These are phyloP conservation scores for Actinia equina DNA, from an alignment of 64 coral and sea anemone species.

Conservation along the genomic window DNA sequence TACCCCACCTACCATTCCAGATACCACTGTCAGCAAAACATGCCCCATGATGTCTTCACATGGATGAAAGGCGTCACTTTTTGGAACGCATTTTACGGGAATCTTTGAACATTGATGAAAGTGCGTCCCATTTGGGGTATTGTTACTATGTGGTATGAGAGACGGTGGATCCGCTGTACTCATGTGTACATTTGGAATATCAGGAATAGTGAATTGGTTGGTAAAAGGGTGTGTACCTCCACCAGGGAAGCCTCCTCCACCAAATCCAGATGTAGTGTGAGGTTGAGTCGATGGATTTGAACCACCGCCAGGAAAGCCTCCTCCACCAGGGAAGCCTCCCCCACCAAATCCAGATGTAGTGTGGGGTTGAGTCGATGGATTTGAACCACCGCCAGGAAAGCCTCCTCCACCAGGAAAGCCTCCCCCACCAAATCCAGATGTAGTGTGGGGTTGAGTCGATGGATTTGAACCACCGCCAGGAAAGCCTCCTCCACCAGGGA, in stretches of 20 bases:
- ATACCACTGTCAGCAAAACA: slow-evolving; percentile 70
- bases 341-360: neutral
- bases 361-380: neutral
- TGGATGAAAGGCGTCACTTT: slow-evolving; percentile 72
- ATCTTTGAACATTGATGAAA: slow-evolving; percentile 11
- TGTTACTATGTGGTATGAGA: slow-evolving; percentile 29
- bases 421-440: neutral
- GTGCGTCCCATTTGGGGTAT: neutral
- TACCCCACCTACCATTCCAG: slow-evolving; percentile 62
- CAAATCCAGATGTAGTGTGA: too few relatives aligned
- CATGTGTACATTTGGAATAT: slow-evolving; percentile 14
- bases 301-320: neutral
- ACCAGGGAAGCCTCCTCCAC: neutral
- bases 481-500: neutral
- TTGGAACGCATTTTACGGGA: slow-evolving; percentile 52
- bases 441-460: neutral
- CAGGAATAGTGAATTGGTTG: neutral
- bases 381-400: neutral
- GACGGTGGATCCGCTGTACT: neutral
- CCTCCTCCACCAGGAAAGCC: neutral
- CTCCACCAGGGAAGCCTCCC: neutral
- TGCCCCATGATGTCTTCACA: slow-evolving; percentile 97
- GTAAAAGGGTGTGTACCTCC: neutral
- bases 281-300: too few relatives aligned
- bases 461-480: neutral